Conservation (phyloP, 2,888 invertebrate genomes). For the Ornithoptera priamus region DNA sequence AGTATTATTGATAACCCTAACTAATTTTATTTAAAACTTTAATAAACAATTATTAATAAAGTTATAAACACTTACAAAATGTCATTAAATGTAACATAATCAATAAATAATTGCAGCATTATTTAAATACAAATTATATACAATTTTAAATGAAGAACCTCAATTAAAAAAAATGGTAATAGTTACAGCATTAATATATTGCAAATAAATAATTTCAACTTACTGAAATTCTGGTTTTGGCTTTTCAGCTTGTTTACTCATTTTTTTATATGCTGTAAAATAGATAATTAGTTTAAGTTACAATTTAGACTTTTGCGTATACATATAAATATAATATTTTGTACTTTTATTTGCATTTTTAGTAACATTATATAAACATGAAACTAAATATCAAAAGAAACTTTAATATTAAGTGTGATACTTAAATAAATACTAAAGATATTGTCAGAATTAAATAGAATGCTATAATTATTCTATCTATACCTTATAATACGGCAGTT, state of each 20-base stretch:
- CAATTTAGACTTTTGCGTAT: not conserved
- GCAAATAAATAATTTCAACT: slow-evolving; percentile 11
- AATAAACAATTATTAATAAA: too few relatives aligned
- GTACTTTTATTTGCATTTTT: not conserved
- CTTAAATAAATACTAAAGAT: not conserved
- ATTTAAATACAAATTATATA: not conserved
- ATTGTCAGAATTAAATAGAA: not conserved
- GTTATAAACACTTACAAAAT: too few relatives aligned
- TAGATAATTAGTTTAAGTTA: not conserved
- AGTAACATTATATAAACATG: not conserved
- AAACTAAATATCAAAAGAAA: not conserved
- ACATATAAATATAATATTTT: not conserved
- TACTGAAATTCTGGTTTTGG: slow-evolving; percentile 24
- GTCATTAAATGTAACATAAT: too few relatives aligned
- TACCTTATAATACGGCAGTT: not conserved
- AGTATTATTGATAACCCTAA: too few relatives aligned
- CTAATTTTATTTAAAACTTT: too few relatives aligned
- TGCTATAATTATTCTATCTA: not conserved
- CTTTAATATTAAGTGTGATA: not conserved
- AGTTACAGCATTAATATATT: not conserved
- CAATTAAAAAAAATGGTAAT: not conserved
- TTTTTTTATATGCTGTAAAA: slow-evolving; percentile 21
- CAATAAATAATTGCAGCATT: not conserved
- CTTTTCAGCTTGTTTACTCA: slow-evolving; percentile 12
- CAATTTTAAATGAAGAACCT: not conserved